Conservation (phyloP, 1,140 invertebrate genomes). For the Zaprionus nigranus region DNA sequence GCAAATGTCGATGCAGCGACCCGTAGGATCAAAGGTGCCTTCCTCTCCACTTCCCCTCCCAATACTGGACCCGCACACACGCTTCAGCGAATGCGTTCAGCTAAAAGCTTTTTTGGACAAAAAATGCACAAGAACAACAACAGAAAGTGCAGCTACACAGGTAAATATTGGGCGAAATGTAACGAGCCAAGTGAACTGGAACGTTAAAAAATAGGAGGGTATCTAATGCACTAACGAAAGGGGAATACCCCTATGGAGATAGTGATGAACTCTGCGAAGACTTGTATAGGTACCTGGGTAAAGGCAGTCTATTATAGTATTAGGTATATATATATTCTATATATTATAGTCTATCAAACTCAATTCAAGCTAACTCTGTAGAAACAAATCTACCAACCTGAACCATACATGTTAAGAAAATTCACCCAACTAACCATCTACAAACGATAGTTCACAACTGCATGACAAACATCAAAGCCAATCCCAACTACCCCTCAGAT, state of each 20-base stretch:
- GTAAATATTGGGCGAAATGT: conserved; percentile 69
- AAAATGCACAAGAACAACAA: conserved; percentile 55
- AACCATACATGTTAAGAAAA: no score
- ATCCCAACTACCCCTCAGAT: not conserved
- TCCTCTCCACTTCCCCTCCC: no score
- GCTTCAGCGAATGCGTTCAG: conserved; percentile 65
- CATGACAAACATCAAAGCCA: not conserved
- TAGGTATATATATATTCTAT: no score
- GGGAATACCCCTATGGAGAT: conserved; percentile 2
- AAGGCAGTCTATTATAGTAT: no score
- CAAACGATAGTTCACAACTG: not conserved
- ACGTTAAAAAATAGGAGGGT: conserved; percentile 31
- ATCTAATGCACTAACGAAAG: not conserved
- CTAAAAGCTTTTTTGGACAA: conserved; percentile 78
- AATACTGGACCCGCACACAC: conserved; percentile 18
- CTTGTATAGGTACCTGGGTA: no score
- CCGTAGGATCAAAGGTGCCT: conserved; percentile 37
- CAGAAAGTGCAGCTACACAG: conserved; percentile 19
- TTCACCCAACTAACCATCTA: no score
- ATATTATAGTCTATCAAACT: no score
- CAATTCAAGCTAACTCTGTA: no score
- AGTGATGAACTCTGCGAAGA: not conserved
- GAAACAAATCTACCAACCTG: no score
- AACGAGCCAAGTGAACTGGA: conserved; percentile 63
- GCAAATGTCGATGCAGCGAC: conserved; percentile 60